phyloP scores from a whole-genome alignment of 2,888 invertebrate species.

The Pseudoips prasinana region DNA sequence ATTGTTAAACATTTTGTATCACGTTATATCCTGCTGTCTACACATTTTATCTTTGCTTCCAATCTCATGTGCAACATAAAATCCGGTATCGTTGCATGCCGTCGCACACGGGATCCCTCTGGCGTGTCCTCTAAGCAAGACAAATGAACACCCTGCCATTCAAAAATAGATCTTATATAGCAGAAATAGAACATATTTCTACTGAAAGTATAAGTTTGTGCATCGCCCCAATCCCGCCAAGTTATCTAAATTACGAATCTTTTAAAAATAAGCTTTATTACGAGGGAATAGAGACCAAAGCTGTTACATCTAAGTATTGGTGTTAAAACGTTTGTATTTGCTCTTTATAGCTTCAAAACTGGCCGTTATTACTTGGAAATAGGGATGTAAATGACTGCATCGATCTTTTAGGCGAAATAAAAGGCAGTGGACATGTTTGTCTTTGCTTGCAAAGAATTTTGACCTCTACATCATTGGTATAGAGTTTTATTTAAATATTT shows the following conservation, averaged over 20 bases:
- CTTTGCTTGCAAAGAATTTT: too few species aligned
- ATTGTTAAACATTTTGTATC: too few species aligned
- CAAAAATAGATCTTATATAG: conserved; percentile 18
- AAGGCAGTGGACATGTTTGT: conserved; percentile 19
- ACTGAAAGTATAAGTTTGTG: conserved; percentile 15
- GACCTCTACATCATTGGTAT: too few species aligned
- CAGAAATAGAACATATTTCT: not conserved
- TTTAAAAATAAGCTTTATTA: conserved; percentile 2
- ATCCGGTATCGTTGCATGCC: conserved; percentile 67
- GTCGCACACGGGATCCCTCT: conserved; percentile 68
- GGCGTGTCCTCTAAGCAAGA: conserved; percentile 46
- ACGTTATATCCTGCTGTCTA: not conserved
- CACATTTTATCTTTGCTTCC: conserved; percentile 23
- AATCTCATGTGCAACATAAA: conserved; percentile 43
- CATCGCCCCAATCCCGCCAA: conserved; percentile 23
- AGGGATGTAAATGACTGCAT: conserved; percentile 30
- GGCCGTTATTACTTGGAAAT: conserved; percentile 23
- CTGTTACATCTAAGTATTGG: not conserved
- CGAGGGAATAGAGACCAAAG: not conserved
- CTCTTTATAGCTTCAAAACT: conserved; percentile 23
- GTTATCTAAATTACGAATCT: not conserved
- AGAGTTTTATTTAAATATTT: too few species aligned
- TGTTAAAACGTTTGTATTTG: conserved; percentile 15
- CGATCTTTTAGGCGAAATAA: conserved; percentile 9
- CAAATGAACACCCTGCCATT: conserved; percentile 6